A percentile compares a stretch with the other conserved stretches of the same genome.
Evolutionary conservation across 2,888 invertebrate genomes (phyloP).

Genomic region (Crematogaster levior): DNA sequence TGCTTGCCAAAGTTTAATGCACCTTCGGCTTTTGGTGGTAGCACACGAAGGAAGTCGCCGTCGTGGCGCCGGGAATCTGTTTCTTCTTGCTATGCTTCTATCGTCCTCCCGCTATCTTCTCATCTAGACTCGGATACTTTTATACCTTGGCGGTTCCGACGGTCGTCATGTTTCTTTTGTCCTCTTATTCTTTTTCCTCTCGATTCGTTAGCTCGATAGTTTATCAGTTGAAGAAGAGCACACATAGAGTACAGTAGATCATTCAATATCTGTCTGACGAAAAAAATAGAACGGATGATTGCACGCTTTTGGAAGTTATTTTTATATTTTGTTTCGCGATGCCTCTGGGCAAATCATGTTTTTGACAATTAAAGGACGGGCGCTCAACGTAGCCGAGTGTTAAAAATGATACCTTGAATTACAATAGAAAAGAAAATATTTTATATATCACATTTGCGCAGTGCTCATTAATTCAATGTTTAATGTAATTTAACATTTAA

Average conservation of each 20-base stretch:
- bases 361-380: not conserved
- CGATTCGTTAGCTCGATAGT: constrained; percentile 37
- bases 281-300: constrained; percentile 3
- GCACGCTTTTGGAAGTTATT: not conserved
- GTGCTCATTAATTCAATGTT: not conserved
- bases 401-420: not conserved
- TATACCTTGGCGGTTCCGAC: constrained; percentile 34
- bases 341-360: not conserved
- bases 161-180: constrained; percentile 13
- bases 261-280: not conserved
- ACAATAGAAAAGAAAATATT: not conserved
- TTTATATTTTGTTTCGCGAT: not conserved
- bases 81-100: constrained; percentile 51
- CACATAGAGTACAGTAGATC: not conserved
- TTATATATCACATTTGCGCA: not conserved
- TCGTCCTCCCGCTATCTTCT: constrained; percentile 54
- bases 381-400: not conserved
- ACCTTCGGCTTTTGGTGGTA: constrained; percentile 75
- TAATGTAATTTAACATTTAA: not conserved
- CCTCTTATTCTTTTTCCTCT: constrained; percentile 38
- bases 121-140: constrained; percentile 37
- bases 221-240: constrained; percentile 38
- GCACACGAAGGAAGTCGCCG: constrained; percentile 75
- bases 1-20: constrained; percentile 80
- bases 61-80: constrained; percentile 79